Percentiles rank a stretch among this genome's conserved stretches.
Conservation (phyloP, 2,797 vertebrate genomes). For the Tauraco hartlaubi region DNA sequence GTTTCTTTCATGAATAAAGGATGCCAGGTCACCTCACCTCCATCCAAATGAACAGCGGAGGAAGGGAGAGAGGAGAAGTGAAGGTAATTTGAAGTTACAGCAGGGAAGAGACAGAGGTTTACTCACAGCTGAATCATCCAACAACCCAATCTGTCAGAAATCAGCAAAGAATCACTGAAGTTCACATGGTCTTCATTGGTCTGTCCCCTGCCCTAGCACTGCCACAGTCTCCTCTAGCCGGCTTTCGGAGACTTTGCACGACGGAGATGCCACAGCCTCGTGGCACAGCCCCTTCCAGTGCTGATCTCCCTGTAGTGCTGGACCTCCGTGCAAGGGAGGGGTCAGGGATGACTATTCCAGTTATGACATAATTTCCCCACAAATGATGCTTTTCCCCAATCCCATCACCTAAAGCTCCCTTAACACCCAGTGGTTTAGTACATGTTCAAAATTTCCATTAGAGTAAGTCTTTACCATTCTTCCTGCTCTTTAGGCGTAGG, state of each 20-base stretch:
- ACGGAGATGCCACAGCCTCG: accelerated
- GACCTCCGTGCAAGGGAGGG: background rate
- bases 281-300: background rate
- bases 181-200: accelerated
- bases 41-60: background rate
- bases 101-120: background rate
- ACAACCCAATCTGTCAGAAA: background rate
- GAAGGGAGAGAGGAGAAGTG: background rate
- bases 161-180: background rate
- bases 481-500: background rate
- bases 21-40: constrained; percentile 23
- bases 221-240: background rate
- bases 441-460: background rate
- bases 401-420: background rate
- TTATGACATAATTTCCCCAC: background rate
- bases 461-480: background rate
- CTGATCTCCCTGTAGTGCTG: accelerated
- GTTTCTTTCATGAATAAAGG: constrained; percentile 33
- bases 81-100: background rate
- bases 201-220: background rate
- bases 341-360: background rate
- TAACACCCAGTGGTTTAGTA: background rate
- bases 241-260: background rate
- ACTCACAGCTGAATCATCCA: background rate
- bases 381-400: background rate